These are phyloP conservation scores for Drosophila prostipennis DNA, from an alignment of 2,888 invertebrate species.

Conservation along the genomic window DNA sequence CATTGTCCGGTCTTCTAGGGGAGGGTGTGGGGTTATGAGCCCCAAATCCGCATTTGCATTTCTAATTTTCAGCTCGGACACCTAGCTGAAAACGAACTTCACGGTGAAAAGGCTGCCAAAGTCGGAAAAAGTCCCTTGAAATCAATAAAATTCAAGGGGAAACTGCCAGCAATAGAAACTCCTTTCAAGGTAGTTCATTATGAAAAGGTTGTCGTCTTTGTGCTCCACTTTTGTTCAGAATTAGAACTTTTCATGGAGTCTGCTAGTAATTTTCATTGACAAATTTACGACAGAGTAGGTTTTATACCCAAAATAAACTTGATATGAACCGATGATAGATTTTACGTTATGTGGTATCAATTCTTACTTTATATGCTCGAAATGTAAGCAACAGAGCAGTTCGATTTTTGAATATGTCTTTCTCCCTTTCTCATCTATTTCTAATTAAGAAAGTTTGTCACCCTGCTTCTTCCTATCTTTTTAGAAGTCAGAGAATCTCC, in stretches of 20 bases:
- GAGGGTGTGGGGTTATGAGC: constrained; percentile 2
- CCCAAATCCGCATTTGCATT: constrained; percentile 41
- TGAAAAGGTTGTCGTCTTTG: neutral
- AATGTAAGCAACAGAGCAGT: no score
- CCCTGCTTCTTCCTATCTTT: no score
- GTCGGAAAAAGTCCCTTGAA: neutral
- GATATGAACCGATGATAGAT: no score
- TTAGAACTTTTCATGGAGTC: neutral
- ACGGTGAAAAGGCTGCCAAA: neutral
- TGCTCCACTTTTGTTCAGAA: neutral
- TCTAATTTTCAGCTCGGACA: constrained; percentile 27
- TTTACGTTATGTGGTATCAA: no score
- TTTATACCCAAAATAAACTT: no score
- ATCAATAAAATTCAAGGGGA: constrained; percentile 5
- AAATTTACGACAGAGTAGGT: no score
- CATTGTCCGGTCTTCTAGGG: constrained; percentile 2
- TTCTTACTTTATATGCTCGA: no score
- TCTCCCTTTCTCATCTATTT: no score
- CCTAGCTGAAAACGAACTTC: neutral
- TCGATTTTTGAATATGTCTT: no score
- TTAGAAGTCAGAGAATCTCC: no score
- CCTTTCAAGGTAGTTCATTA: neutral
- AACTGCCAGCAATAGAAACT: neutral
- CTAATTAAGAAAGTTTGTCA: no score
- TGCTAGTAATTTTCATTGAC: neutral